Evolutionary conservation across 2,888 invertebrate species (phyloP).

Genomic region (Cantharis rufa): DNA sequence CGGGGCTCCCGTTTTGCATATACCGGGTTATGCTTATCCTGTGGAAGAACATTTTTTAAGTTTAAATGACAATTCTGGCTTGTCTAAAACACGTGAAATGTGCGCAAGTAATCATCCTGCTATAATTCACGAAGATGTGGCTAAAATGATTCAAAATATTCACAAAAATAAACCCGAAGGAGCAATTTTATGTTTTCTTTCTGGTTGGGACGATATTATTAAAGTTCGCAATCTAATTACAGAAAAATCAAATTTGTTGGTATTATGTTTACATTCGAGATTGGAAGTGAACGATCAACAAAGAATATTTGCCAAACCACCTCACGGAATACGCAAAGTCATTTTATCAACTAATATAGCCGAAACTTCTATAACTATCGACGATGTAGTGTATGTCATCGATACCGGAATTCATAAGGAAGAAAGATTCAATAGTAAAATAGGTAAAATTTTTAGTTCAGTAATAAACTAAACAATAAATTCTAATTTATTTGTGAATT

Average conservation of each 20-base stretch:
- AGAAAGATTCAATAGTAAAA: slow-evolving; percentile 59
- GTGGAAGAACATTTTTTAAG: slow-evolving; percentile 65
- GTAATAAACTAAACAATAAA: background rate
- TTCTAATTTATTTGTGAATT: too few species aligned
- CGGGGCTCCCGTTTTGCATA: slow-evolving; percentile 49
- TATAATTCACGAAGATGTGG: slow-evolving; percentile 59
- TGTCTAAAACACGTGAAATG: slow-evolving; percentile 51
- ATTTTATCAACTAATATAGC: slow-evolving; percentile 74
- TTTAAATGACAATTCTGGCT: slow-evolving; percentile 54
- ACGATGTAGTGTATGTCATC: slow-evolving; percentile 71
- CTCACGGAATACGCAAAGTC: slow-evolving; percentile 64
- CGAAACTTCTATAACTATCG: slow-evolving; percentile 74
- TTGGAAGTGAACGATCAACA: slow-evolving; percentile 64
- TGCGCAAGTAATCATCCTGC: slow-evolving; percentile 51
- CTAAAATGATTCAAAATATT: slow-evolving; percentile 61
- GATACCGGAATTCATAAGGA: slow-evolving; percentile 69
- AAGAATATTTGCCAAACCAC: slow-evolving; percentile 60
- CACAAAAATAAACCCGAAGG: slow-evolving; percentile 63
- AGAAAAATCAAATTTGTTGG: slow-evolving; percentile 40
- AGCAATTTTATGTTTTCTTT: slow-evolving; percentile 74
- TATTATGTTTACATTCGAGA: slow-evolving; percentile 56
- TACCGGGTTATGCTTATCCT: slow-evolving; percentile 63
- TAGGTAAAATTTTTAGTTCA: slow-evolving; percentile 43
- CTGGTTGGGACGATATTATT: slow-evolving; percentile 75
- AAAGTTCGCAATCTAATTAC: slow-evolving; percentile 59